Evolutionary conservation across 35 echinoderm and acorn worm species (phyloP), one percentile per base, ranked within the genome.

Genomic region (Heliocidaris tuberculata): DNA sequence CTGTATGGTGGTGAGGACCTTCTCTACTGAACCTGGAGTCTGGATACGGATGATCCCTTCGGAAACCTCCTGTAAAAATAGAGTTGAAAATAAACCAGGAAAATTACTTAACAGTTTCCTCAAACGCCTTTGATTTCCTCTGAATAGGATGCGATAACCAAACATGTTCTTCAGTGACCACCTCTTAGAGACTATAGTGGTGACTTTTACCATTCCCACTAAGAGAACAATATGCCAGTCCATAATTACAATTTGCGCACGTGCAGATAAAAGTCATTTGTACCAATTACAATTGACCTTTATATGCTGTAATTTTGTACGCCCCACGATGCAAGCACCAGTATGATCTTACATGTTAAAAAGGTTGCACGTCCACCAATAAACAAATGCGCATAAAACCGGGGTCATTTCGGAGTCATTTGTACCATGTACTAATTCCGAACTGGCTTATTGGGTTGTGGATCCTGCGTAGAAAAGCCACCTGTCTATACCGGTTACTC

Each of bases 1-100:
- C 92, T 97, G 98, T 71, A 99, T 96, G 27, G 98, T 99, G 6
- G 94, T 99, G 89, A 94, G 96, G 49, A 99, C 96, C 65, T 97
- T 99, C 97, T 98, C 97, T 10, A 86, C 96, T 11, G 94, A 88
- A 15, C 95, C 97, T 13, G 97, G 97, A 31, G 95, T 98, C 90
- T 96, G 96, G 19, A 98, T 94, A 50, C 96, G 47, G 85, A 98
- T 98, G 87, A 98, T 94, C 24, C 97, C 97, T 27, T 96, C 97
- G 31, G 94, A 70, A n/a, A 94, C 96, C 91, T 98, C 97, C 85
- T 97, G 86, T 30, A 89, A 59, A 90, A 88, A 1, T 50, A 88
- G 54, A 47, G 15, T 89, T 78, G 88, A 95, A 85, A 48, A 31
- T 9, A 95, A 90, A 50, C 13, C 24, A 27, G 2, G 52, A 90